A percentile compares a stretch with the other conserved stretches of the same genome.
These are phyloP conservation scores for Rousettus madagascariensis DNA, from an alignment of 2,797 vertebrate genomes.

Conservation along the genomic window DNA sequence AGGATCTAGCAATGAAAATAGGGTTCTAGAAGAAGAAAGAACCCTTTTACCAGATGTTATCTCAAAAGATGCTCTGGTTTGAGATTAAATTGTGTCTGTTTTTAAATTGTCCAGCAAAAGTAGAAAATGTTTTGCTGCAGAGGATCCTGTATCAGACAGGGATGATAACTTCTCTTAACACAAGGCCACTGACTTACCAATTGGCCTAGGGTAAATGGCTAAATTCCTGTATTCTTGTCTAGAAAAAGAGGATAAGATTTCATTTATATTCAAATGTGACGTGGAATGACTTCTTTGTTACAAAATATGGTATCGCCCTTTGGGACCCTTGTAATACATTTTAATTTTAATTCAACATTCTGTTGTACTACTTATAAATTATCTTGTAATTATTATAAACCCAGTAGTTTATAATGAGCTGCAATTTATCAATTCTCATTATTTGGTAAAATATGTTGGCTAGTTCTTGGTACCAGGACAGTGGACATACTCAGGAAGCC, in stretches of 20 bases:
- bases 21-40: constrained; percentile 3
- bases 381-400: constrained; percentile 31
- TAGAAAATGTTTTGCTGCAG: background rate
- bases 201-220: background rate
- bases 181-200: background rate
- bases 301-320: background rate
- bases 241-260: constrained; percentile 34
- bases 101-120: background rate
- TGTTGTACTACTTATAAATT: background rate
- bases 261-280: constrained; percentile 7
- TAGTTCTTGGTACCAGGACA: constrained; percentile 14
- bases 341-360: constrained; percentile 34
- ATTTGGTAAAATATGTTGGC: background rate
- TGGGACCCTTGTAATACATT: background rate
- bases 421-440: constrained; percentile 10
- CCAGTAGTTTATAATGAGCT: constrained; percentile 8
- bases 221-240: background rate
- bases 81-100: background rate
- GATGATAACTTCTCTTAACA: constrained; percentile 9
- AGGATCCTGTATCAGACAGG: background rate
- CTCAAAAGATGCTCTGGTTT: constrained; percentile 29
- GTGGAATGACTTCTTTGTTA: background rate
- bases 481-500: background rate
- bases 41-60: constrained; percentile 17
- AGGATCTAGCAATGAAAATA: background rate